phyloP scores from a whole-genome alignment of 2,888 invertebrate species.

The Ichneumoninae sp. region DNA sequence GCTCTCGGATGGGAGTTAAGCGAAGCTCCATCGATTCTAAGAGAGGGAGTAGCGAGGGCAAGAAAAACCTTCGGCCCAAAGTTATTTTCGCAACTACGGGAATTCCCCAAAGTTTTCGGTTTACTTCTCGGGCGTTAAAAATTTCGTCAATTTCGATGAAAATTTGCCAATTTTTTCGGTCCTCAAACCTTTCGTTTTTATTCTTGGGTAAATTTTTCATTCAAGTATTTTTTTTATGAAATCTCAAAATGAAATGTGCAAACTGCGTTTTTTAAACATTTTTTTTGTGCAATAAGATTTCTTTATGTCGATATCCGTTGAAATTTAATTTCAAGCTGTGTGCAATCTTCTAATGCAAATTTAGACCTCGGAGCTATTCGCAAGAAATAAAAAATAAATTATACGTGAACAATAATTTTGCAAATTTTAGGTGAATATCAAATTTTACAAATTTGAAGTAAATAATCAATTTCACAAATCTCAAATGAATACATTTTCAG shows the following conservation, averaged over 20 bases:
- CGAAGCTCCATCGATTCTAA: slow-evolving; percentile 35
- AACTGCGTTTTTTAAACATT: background rate
- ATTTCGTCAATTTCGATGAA: background rate
- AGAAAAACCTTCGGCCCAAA: slow-evolving; percentile 37
- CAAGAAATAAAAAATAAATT: too few species aligned
- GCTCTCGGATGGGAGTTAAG: slow-evolving; percentile 18
- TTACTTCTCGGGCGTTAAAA: background rate
- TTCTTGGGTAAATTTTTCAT: background rate
- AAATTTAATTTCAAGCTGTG: background rate
- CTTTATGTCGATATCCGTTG: background rate
- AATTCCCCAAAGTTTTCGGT: background rate
- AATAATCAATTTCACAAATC: background rate
- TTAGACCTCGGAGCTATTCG: too few species aligned
- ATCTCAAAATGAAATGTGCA: background rate
- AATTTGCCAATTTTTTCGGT: background rate
- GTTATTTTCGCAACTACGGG: slow-evolving; percentile 17
- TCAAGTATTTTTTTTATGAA: background rate
- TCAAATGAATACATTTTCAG: background rate
- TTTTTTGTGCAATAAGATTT: background rate
- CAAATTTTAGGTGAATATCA: too few species aligned
- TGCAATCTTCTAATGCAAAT: background rate
- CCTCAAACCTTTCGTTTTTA: background rate
- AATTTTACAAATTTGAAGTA: too few species aligned
- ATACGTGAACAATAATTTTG: too few species aligned
- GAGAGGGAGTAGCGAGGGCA: slow-evolving; percentile 5